Evolutionary conservation across 2,797 vertebrate genomes (phyloP).

Genomic region (Anguilla anguilla): DNA sequence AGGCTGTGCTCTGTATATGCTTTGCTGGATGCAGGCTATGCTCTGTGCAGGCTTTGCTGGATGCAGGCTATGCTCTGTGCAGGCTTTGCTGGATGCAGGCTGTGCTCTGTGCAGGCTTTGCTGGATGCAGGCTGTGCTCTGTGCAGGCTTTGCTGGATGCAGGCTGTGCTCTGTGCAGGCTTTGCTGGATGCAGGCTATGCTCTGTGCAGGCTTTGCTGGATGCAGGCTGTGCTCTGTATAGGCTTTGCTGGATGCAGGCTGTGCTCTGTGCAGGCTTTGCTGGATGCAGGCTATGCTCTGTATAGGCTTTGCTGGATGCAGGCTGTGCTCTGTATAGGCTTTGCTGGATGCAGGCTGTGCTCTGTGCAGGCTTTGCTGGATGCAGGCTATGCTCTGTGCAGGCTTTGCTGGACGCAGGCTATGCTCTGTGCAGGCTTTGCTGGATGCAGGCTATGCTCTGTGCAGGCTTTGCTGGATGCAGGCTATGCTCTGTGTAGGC

Average conservation of each 20-base stretch:
- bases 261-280: background rate
- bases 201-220: background rate
- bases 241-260: background rate
- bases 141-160: background rate
- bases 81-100: background rate
- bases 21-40: no score
- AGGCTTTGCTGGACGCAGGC: background rate
- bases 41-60: no score
- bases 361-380: background rate
- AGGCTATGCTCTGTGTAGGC: background rate
- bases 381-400: no score
- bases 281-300: background rate
- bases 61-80: background rate
- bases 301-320: background rate
- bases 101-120: background rate
- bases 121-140: background rate
- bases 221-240: no score
- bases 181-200: background rate
- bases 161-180: no score
- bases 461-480: background rate
- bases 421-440: background rate
- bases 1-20: no score
- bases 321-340: background rate
- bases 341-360: background rate
- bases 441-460: background rate